phyloP scores from a whole-genome alignment of 1,140 invertebrate species.

The Lepidurus arcticus region DNA sequence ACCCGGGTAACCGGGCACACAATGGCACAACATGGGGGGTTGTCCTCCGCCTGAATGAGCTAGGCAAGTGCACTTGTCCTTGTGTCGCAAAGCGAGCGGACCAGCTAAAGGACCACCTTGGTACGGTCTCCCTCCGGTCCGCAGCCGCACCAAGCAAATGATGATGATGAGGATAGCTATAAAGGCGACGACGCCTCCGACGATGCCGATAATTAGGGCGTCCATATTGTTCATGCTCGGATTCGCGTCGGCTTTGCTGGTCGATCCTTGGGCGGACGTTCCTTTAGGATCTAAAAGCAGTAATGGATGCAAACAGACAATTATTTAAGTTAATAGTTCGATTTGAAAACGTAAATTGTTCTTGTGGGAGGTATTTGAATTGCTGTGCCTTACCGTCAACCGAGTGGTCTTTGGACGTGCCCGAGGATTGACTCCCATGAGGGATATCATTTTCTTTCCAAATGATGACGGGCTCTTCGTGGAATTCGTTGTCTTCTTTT shows the following conservation, averaged over 20 bases:
- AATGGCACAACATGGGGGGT: constrained; percentile 31
- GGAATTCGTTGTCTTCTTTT: constrained; percentile 22
- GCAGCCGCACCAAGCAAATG: constrained; percentile 71
- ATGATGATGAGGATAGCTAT: constrained; percentile 79
- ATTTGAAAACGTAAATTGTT: neutral
- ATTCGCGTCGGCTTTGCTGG: constrained; percentile 14
- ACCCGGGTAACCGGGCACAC: constrained; percentile 40
- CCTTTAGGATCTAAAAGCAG: neutral
- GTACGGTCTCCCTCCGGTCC: constrained; percentile 46
- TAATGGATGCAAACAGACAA: neutral
- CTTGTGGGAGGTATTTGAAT: neutral
- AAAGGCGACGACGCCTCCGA: constrained; percentile 82
- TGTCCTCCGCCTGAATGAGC: constrained; percentile 23
- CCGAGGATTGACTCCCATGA: constrained; percentile 42
- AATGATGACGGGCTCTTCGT: constrained; percentile 67
- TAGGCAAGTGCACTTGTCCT: constrained; percentile 45
- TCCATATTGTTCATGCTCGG: constrained; percentile 70
- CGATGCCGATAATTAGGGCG: constrained; percentile 83
- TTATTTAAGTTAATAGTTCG: neutral
- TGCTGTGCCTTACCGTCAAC: neutral
- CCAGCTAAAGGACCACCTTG: constrained; percentile 57
- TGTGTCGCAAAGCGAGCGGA: constrained; percentile 47
- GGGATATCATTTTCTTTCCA: constrained; percentile 56
- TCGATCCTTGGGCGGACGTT: neutral
- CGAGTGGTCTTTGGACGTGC: constrained; percentile 36